Conservation (phyloP, 2,888 invertebrate genomes). For the Lucinisca nassula region DNA sequence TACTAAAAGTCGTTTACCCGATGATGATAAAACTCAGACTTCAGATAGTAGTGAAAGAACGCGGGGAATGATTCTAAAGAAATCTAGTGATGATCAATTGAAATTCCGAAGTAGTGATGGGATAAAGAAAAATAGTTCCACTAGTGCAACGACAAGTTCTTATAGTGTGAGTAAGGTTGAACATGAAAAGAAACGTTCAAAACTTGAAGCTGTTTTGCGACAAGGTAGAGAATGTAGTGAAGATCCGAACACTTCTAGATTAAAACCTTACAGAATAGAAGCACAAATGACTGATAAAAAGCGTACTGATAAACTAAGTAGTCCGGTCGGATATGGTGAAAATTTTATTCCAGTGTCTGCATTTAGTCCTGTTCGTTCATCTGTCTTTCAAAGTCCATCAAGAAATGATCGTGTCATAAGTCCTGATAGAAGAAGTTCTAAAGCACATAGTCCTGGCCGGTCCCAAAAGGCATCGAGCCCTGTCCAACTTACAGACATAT, state of each 20-base stretch:
- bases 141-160: not conserved
- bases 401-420: constrained; percentile 46
- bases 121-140: not conserved
- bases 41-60: constrained; percentile 51
- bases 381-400: constrained; percentile 48
- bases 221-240: not conserved
- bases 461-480: not conserved
- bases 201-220: not conserved
- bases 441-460: constrained; percentile 31
- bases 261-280: not conserved
- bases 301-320: constrained; percentile 1
- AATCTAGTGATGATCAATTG: not conserved
- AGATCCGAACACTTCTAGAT: not conserved
- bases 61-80: constrained; percentile 16
- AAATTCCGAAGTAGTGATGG: not conserved
- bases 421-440: constrained; percentile 35
- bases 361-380: constrained; percentile 6
- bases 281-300: not conserved
- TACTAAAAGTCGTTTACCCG: not conserved
- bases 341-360: not conserved
- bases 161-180: not conserved
- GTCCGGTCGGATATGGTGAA: not conserved
- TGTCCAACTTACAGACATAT: not conserved
- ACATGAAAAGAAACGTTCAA: not conserved
- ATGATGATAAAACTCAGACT: not conserved